These are phyloP conservation scores for Rhagoletis zephyria DNA, from an alignment of 1,140 invertebrate genomes.

Conservation along the genomic window DNA sequence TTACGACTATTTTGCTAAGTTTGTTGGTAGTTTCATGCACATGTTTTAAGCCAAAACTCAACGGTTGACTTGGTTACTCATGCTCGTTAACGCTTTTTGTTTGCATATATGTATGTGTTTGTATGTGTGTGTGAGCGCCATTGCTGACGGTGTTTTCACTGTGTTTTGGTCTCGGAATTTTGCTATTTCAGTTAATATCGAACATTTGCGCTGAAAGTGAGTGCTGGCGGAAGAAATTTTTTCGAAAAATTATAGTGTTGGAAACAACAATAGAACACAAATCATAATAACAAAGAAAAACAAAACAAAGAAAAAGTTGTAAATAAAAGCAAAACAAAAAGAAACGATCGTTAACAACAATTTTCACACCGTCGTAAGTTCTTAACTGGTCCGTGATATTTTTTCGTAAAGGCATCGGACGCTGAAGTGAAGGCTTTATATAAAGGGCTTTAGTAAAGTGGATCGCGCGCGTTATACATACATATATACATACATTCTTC, in stretches of 20 bases:
- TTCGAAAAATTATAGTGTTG: neutral
- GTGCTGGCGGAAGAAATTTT: slow-evolving; percentile 35
- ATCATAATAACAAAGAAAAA: slow-evolving; percentile 15
- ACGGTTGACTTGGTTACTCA: slow-evolving; percentile 46
- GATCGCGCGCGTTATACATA: neutral
- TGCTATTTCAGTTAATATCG: slow-evolving; percentile 44
- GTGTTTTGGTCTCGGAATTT: slow-evolving; percentile 42
- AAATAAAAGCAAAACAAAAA: slow-evolving; percentile 10
- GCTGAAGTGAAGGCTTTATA: neutral
- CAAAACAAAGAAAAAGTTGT: neutral
- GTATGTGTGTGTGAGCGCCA: neutral
- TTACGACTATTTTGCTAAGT: neutral
- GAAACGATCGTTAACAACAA: neutral
- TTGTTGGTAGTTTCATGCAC: slow-evolving; percentile 41
- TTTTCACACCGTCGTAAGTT: slow-evolving; percentile 24
- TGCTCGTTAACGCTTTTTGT: neutral
- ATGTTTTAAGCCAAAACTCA: slow-evolving; percentile 43
- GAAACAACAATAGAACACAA: slow-evolving; percentile 37
- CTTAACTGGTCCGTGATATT: neutral
- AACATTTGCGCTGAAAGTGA: slow-evolving; percentile 14
- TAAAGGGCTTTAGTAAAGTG: neutral
- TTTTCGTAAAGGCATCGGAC: neutral
- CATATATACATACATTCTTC: too few species aligned
- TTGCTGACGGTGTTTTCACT: slow-evolving; percentile 26
- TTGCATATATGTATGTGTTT: neutral